Evolutionary conservation across 2,113 vertebrate species (phyloP).

Genomic region (Mormyrus iriodes): DNA sequence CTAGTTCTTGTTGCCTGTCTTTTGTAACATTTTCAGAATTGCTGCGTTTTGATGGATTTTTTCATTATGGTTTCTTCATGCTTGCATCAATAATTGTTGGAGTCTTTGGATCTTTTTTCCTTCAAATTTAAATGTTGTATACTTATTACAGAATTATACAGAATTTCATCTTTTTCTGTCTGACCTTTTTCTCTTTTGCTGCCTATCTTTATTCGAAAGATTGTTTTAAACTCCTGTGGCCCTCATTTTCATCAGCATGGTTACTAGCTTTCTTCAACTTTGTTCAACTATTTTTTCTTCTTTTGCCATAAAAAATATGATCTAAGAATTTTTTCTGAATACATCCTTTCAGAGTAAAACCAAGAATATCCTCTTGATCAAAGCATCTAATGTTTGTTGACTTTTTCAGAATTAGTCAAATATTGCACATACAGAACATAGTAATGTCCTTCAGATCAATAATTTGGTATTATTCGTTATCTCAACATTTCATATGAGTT

Average conservation of each 20-base stretch:
- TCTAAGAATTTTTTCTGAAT: not conserved
- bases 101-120: not conserved
- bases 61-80: not conserved
- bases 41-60: not conserved
- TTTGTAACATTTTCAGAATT: not conserved
- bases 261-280: not conserved
- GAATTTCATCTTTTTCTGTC: not conserved
- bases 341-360: not conserved
- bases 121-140: not conserved
- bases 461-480: not conserved
- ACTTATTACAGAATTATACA: not conserved
- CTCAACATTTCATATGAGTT: not conserved
- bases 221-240: not conserved
- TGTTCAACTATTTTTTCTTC: not conserved
- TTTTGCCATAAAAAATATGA: not conserved
- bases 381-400: not conserved
- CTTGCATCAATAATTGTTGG: not conserved
- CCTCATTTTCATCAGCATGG: not conserved
- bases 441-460: not conserved
- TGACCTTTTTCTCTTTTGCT: not conserved
- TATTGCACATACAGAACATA: not conserved
- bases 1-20: not conserved
- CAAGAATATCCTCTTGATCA: not conserved
- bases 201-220: not conserved
- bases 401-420: not conserved